Evolutionary conservation across 2,113 vertebrate species (phyloP), one percentile per base, ranked within the genome.

Genomic region (Rhinichthys klamathensis): DNA sequence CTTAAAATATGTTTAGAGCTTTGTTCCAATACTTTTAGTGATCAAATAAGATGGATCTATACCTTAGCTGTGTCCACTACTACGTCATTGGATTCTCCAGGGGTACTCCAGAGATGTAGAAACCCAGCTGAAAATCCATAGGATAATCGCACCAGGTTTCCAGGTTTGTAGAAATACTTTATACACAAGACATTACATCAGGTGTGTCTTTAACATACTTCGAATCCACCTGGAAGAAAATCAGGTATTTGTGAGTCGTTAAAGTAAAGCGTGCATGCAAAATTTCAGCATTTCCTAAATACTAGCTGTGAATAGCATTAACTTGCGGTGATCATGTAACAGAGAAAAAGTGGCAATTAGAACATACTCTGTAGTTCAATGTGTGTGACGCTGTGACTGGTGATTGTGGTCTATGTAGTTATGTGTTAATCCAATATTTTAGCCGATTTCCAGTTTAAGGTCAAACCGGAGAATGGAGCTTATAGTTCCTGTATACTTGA

Each of bases 131-230:
- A 90, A 90, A 91, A 84, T 84, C 90, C 90, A 86, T 91, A 91
- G 90, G 90, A 91, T 90, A 90, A 89, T 82, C 89, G 73, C 85
- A 88, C 89, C 90, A 91, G 90, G 87, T 88, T 88, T 88, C 74
- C 87, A 88, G 87, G 90, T 91, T 91, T 91, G 90, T 91, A 91
- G 90, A 86, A 90, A 90, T 87, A 85, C 89, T 91, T 91, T 90
- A 91, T 91, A 90, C 84, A 91, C 88, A 81, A 90, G 90, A 90
- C 85, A 86, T 91, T 85, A 74, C 86, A 89, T 87, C 84, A 30
- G 83, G 86, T 87, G 86, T 86, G 85, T 88, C 86, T 85, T 80
- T 77, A 85, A 81, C 76, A 84, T 70, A 76, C 85, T 87, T 81
- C 67, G 81, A 86, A 85, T 88, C 85, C 88, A 90, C 58, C 84